Evolutionary conservation across 2,113 vertebrate species (phyloP), one percentile per base, ranked within the genome.

Genomic region (Girardinichthys multiradiatus): DNA sequence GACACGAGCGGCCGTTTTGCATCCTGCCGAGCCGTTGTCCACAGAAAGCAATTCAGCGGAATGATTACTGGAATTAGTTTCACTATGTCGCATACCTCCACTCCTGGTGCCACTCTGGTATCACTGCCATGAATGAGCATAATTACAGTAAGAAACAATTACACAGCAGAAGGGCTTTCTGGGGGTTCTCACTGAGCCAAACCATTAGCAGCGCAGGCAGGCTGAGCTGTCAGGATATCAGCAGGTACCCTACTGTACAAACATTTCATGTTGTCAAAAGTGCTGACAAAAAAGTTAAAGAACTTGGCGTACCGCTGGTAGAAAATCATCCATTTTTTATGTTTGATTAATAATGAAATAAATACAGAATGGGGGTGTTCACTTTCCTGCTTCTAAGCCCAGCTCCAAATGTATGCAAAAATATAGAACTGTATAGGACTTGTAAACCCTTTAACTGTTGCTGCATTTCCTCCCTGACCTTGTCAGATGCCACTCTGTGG

Each of bases 61-160:
- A 74, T 86, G 78, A 85, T 77, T 57, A 67, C 62, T 59, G 76
- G 74, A 69, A 82, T 86, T 64, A 45, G 19, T 68, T 57, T 60
- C 61, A 70, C 24, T 19, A 33, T 30, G 58, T 71, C 33, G 64
- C 57, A 14, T 27, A 29, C 42, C 58, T 71, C n/a, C 51, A 33
- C 51, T 33, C 61, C 64, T 27, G 42, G 37, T 73, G 68, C 57
- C 27, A 21, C 71, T 45, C 33, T 28, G 81, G 62, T 61, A n/a
- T 60, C 31, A 14, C 70, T 48, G 67, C 51, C 48, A 63, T 65
- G n/a, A 68, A 57, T 57, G 68, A 48, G 76, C 74, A 27, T 80
- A 65, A 85, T 83, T 73, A 61, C 58, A 64, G 68, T 28, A 37
- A 70, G 63, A 72, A 67, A 74, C 76, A 64, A 65, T 70, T 76